These are phyloP conservation scores for Pocillopora meandrina DNA, from an alignment of 92 coral and sea anemone genomes.

Conservation along the genomic window DNA sequence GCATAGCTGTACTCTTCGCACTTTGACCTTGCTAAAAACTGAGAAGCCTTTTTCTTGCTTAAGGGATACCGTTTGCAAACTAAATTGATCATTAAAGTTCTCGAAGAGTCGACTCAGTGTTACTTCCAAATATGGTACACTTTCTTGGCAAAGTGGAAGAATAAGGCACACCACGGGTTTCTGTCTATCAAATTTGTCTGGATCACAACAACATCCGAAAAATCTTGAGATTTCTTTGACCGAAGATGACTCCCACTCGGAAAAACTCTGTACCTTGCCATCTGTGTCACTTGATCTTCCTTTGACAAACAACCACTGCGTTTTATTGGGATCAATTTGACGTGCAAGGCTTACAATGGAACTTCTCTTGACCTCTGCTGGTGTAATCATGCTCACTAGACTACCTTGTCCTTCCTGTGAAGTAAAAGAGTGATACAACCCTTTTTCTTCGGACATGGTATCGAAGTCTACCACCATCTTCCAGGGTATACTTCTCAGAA, in stretches of 20 bases:
- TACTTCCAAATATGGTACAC: slow-evolving; percentile 58
- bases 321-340: slow-evolving; percentile 76
- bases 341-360: slow-evolving; percentile 56
- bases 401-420: slow-evolving; percentile 58
- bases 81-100: slow-evolving; percentile 71
- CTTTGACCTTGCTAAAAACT: slow-evolving; percentile 16
- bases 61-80: slow-evolving; percentile 53
- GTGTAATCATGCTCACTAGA: slow-evolving; percentile 76
- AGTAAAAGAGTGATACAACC: slow-evolving; percentile 66
- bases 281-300: slow-evolving; percentile 76
- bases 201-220: slow-evolving; percentile 79
- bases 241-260: slow-evolving; percentile 74
- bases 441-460: slow-evolving; percentile 82
- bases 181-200: slow-evolving; percentile 83
- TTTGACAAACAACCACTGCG: slow-evolving; percentile 86
- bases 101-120: slow-evolving; percentile 72
- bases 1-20: slow-evolving; percentile 46
- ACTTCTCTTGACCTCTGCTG: slow-evolving; percentile 62
- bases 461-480: slow-evolving; percentile 89
- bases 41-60: slow-evolving; percentile 33
- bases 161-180: slow-evolving; percentile 80
- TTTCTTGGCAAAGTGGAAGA: slow-evolving; percentile 63
- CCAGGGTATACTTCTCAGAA: slow-evolving; percentile 81
- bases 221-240: slow-evolving; percentile 70
- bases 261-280: slow-evolving; percentile 49